Percentiles rank a stretch among this genome's conserved stretches.
phyloP scores from a whole-genome alignment of 2,113 vertebrate species.

The Rana temporaria region DNA sequence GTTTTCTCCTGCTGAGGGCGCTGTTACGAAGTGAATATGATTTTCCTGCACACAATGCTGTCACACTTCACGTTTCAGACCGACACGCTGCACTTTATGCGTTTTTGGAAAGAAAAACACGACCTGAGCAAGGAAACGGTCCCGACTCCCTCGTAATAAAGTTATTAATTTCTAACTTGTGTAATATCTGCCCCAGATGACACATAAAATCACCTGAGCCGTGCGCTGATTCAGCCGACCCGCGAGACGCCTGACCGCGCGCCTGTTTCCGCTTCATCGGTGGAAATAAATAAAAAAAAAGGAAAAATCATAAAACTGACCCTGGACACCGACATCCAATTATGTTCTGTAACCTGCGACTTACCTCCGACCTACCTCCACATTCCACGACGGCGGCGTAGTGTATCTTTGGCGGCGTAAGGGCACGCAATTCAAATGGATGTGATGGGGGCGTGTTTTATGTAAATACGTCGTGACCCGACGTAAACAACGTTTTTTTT shows the following conservation, averaged over 20 bases:
- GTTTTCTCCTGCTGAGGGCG: constrained; percentile 69
- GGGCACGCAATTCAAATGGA: no score
- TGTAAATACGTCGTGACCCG: no score
- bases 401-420: no score
- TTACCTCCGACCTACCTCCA: no score
- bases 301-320: background rate
- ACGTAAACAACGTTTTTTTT: no score
- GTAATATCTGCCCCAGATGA: constrained; percentile 21
- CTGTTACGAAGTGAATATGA: constrained; percentile 67
- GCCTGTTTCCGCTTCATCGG: background rate
- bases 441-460: no score
- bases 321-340: background rate
- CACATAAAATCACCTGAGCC: constrained; percentile 35
- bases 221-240: background rate
- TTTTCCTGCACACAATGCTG: background rate
- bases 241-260: background rate
- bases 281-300: background rate
- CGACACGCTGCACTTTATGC: background rate
- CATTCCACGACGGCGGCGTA: no score
- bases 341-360: no score
- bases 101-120: constrained; percentile 42
- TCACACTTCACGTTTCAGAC: background rate
- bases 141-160: constrained; percentile 29
- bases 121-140: constrained; percentile 57
- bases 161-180: constrained; percentile 11